Conservation (phyloP, 2,797 vertebrate genomes). For the Poeciliopsis paucimaculata region DNA sequence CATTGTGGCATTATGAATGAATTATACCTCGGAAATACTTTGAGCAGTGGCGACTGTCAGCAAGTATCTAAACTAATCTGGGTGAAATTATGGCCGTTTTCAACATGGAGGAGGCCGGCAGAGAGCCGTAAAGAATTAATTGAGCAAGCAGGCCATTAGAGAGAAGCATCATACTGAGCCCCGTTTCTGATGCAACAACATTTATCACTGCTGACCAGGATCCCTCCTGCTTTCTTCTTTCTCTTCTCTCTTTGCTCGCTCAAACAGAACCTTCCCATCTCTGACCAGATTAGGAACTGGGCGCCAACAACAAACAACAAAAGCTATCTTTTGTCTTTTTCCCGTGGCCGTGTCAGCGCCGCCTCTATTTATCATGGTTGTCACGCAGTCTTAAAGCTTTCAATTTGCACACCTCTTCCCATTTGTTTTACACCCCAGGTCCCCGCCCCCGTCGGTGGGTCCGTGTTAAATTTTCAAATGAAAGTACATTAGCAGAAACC, state of each 20-base stretch:
- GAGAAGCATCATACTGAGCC: slow-evolving; percentile 81
- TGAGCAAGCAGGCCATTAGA: slow-evolving; percentile 94
- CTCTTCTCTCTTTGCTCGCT: slow-evolving; percentile 28
- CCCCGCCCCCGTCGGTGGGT: slow-evolving; percentile 49
- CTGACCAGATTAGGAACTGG: slow-evolving; percentile 79
- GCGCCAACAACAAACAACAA: slow-evolving; percentile 75
- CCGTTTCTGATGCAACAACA: slow-evolving; percentile 76
- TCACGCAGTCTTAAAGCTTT: slow-evolving; percentile 67
- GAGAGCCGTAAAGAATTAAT: slow-evolving; percentile 87
- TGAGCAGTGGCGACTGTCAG: slow-evolving; percentile 93
- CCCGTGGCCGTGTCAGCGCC: slow-evolving; percentile 67
- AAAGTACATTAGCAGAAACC: slow-evolving; percentile 57
- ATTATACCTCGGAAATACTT: slow-evolving; percentile 97
- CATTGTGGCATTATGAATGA: slow-evolving; percentile 97
- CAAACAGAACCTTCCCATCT: slow-evolving; percentile 63
- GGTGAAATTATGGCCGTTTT: slow-evolving; percentile 90
- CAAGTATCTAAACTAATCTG: slow-evolving; percentile 96
- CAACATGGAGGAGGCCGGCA: slow-evolving; percentile 83
- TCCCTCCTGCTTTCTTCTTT: slow-evolving; percentile 29
- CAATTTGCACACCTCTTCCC: slow-evolving; percentile 58
- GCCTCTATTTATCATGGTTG: slow-evolving; percentile 72
- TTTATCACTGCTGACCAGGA: slow-evolving; percentile 82
- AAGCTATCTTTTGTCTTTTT: slow-evolving; percentile 77
- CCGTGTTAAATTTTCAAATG: slow-evolving; percentile 60
- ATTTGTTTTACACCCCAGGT: slow-evolving; percentile 41